These are phyloP conservation scores for Celastrina argiolus DNA, from an alignment of 2,888 invertebrate species.

Conservation along the genomic window DNA sequence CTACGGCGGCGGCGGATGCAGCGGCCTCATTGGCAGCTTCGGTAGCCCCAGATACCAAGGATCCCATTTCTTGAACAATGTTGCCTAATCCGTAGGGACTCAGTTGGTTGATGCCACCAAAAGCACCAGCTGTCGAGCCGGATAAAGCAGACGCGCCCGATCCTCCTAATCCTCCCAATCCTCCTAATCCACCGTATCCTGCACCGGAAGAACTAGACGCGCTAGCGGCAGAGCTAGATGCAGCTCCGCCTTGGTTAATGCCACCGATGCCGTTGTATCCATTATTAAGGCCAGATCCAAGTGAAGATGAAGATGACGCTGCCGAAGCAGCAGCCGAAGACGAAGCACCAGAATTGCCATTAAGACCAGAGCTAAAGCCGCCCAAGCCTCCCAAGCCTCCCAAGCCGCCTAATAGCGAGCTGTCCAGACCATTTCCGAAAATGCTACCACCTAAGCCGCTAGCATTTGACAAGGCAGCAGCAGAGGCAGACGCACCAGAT, in stretches of 20 bases:
- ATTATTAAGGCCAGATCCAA: too few species aligned
- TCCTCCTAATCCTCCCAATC: background rate
- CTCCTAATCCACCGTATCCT: background rate
- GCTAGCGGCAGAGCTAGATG: constrained; percentile 21
- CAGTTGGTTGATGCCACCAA: background rate
- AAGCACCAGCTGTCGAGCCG: background rate
- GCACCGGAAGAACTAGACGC: constrained; percentile 18
- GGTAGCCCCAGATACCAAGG: background rate
- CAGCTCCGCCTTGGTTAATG: constrained; percentile 18
- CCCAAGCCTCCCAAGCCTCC: too few species aligned
- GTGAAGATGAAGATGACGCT: too few species aligned
- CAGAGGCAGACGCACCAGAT: background rate
- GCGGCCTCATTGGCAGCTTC: background rate
- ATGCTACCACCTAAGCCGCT: background rate
- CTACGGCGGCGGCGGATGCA: background rate
- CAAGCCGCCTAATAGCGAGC: background rate
- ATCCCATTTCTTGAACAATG: background rate
- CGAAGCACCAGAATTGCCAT: too few species aligned
- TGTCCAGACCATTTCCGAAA: background rate
- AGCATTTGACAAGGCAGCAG: background rate
- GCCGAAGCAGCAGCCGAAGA: too few species aligned
- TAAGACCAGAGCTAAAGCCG: too few species aligned
- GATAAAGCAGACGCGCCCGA: background rate
- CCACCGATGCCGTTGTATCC: background rate
- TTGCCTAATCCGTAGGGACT: background rate